Conservation (phyloP, 2,113 vertebrate genomes). For the Calidris pugnax region DNA sequence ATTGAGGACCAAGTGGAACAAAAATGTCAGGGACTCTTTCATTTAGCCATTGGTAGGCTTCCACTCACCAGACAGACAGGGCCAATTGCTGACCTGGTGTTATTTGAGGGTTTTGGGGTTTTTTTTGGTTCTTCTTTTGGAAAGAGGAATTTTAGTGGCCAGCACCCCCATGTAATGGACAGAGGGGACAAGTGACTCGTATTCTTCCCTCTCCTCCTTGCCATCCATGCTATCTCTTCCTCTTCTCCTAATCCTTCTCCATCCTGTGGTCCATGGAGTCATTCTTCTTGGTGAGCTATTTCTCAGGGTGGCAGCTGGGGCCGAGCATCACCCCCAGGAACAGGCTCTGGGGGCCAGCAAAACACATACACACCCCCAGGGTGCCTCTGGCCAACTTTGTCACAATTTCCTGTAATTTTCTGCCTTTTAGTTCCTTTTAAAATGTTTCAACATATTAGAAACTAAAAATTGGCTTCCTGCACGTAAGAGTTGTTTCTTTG, state of each 20-base stretch:
- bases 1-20: neutral
- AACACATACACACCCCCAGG: neutral
- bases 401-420: neutral
- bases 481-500: neutral
- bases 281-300: neutral
- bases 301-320: neutral
- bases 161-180: neutral
- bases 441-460: constrained; percentile 45
- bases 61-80: neutral
- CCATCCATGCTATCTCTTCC: neutral
- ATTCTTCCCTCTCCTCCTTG: neutral
- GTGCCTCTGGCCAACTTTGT: neutral
- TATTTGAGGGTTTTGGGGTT: neutral
- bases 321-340: neutral
- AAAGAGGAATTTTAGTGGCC: neutral
- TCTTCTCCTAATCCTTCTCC: neutral
- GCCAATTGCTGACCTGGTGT: neutral
- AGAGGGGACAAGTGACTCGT: neutral
- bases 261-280: neutral
- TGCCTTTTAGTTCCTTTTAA: constrained; percentile 20
- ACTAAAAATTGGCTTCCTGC: constrained; percentile 1
- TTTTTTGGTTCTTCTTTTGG: neutral
- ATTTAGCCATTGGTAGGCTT: neutral
- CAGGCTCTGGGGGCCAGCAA: neutral
- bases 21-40: neutral